These are phyloP conservation scores for Phenacoccus solenopsis DNA, from an alignment of 1,140 invertebrate species.

Conservation along the genomic window DNA sequence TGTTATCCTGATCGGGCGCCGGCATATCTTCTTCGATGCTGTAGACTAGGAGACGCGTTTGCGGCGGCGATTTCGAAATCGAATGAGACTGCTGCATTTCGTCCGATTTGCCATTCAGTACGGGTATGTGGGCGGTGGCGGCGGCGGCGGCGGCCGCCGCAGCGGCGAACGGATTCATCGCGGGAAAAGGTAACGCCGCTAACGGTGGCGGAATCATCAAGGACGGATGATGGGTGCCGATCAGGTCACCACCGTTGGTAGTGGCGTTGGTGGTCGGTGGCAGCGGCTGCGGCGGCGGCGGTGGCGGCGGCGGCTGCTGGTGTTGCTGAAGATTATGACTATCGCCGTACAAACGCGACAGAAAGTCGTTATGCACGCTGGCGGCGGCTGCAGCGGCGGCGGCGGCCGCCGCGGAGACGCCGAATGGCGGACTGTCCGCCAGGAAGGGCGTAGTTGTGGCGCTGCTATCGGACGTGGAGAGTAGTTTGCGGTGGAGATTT, in stretches of 20 bases:
- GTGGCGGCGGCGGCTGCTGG: constrained; percentile 32
- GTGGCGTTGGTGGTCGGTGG: constrained; percentile 28
- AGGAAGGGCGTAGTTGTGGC: constrained; percentile 26
- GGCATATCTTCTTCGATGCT: constrained; percentile 42
- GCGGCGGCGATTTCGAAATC: constrained; percentile 25
- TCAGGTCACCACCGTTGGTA: neutral
- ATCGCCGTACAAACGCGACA: constrained; percentile 60
- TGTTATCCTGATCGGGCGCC: constrained; percentile 40
- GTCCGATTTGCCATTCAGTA: constrained; percentile 23
- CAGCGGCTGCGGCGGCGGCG: constrained; percentile 32
- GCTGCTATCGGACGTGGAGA: constrained; percentile 50
- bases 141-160: constrained; percentile 29
- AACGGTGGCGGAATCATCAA: neutral
- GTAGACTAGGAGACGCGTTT: constrained; percentile 33
- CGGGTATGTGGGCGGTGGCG: constrained; percentile 23
- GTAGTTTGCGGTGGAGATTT: constrained; percentile 76
- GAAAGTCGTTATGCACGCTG: constrained; percentile 54
- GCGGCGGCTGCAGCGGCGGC: constrained; percentile 38
- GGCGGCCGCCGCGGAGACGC: constrained; percentile 49
- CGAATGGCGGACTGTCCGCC: constrained; percentile 35
- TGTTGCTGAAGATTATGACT: constrained; percentile 21
- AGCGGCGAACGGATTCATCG: constrained; percentile 27
- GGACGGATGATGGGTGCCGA: neutral
- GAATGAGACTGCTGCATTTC: constrained; percentile 28
- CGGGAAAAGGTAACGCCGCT: neutral